Percentiles rank a stretch among this genome's conserved stretches.
Conservation (phyloP, 2,888 invertebrate genomes). For the Stomorhina lunata region DNA sequence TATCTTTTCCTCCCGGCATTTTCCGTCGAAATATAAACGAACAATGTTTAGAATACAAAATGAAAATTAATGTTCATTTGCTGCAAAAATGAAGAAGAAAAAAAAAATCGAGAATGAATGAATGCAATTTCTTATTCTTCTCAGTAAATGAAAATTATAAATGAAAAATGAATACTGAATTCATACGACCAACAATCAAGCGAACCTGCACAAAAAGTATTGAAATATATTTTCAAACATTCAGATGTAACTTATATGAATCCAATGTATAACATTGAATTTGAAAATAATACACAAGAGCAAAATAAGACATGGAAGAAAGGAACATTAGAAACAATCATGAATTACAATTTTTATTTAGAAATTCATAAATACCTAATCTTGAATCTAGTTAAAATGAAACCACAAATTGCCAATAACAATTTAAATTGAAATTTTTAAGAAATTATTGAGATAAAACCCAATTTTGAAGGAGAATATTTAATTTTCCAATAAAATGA, state of each 20-base stretch:
- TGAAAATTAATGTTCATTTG: slow-evolving; percentile 47
- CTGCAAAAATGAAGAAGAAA: not conserved
- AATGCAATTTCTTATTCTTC: slow-evolving; percentile 21
- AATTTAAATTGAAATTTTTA: too few relatives aligned
- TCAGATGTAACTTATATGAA: not conserved
- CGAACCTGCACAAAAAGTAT: too few relatives aligned
- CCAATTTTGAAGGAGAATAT: too few relatives aligned
- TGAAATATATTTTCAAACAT: not conserved
- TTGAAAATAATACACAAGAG: not conserved
- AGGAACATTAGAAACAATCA: slow-evolving; percentile 23
- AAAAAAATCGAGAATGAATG: not conserved
- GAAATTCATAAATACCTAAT: not conserved
- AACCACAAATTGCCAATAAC: too few relatives aligned
- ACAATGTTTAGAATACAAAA: slow-evolving; percentile 55
- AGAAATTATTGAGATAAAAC: too few relatives aligned
- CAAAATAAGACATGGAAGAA: not conserved
- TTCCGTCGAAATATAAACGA: slow-evolving; percentile 8
- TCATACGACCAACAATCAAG: not conserved
- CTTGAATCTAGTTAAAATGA: too few relatives aligned
- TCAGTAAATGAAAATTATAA: slow-evolving; percentile 28
- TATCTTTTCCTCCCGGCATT: slow-evolving; percentile 4
- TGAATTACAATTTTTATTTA: slow-evolving; percentile 33
- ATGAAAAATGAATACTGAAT: slow-evolving; percentile 4
- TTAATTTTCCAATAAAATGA: too few relatives aligned
- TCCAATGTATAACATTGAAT: not conserved